Evolutionary conservation across 2,113 vertebrate species (phyloP).

Genomic region (Corythornis cristatus): DNA sequence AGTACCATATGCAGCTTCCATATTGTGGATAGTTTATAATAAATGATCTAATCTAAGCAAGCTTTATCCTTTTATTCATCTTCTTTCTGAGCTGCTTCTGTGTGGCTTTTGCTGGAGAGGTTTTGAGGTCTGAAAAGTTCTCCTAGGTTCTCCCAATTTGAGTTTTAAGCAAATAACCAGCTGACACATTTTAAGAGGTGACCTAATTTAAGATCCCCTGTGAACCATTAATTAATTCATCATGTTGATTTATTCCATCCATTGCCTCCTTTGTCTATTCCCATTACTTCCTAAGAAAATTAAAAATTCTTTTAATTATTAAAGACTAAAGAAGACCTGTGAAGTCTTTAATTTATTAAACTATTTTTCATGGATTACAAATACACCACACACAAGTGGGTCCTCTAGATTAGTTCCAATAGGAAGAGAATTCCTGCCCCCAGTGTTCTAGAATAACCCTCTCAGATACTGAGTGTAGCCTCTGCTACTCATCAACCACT

Average conservation of each 20-base stretch:
- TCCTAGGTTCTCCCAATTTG: not conserved
- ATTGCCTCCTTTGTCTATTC: slow-evolving; percentile 62
- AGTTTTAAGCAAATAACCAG: slow-evolving; percentile 40
- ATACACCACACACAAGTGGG: not conserved
- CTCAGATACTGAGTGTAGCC: not conserved
- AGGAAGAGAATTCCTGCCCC: not conserved
- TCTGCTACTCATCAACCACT: not conserved
- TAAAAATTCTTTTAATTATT: slow-evolving; percentile 70
- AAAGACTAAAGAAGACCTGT: slow-evolving; percentile 32
- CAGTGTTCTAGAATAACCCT: not conserved
- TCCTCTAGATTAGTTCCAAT: not conserved
- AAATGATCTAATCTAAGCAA: not conserved
- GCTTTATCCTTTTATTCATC: not conserved
- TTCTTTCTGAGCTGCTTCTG: not conserved
- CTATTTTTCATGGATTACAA: slow-evolving; percentile 54
- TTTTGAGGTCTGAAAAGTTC: slow-evolving; percentile 8
- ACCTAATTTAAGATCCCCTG: slow-evolving; percentile 63
- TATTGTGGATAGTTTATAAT: not conserved
- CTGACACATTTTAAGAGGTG: slow-evolving; percentile 57
- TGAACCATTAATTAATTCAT: slow-evolving; percentile 68
- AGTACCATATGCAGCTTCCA: not conserved
- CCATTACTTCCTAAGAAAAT: slow-evolving; percentile 61
- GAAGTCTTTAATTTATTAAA: slow-evolving; percentile 59
- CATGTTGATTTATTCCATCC: slow-evolving; percentile 68
- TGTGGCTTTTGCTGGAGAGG: not conserved